These are phyloP conservation scores for Siniperca knerii DNA, from an alignment of 2,113 vertebrate species.

Conservation along the genomic window DNA sequence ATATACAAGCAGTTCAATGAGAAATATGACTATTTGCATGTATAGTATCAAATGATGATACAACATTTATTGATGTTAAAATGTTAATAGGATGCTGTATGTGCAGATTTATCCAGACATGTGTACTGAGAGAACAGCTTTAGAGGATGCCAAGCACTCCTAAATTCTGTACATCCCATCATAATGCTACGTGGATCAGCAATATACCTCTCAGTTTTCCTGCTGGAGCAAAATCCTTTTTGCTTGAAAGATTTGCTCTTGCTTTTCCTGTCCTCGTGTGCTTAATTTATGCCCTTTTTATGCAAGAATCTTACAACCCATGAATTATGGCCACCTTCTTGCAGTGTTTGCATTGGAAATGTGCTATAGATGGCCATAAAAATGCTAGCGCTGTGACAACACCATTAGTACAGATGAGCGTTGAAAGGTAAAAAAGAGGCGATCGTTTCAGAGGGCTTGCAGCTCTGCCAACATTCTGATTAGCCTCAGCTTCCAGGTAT, in stretches of 20 bases:
- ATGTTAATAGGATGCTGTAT: background rate
- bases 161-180: background rate
- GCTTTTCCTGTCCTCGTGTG: conserved; percentile 9
- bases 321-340: conserved; percentile 58
- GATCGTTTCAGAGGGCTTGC: conserved; percentile 53
- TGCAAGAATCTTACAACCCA: conserved; percentile 27
- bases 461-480: conserved; percentile 44
- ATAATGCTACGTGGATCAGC: conserved; percentile 40
- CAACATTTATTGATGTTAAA: background rate
- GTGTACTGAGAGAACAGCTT: background rate
- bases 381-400: conserved; percentile 64
- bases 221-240: conserved; percentile 30
- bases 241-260: conserved; percentile 34
- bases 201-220: conserved; percentile 32
- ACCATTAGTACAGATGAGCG: conserved; percentile 70
- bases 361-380: conserved; percentile 58
- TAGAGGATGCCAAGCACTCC: background rate
- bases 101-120: background rate
- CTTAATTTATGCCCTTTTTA: conserved; percentile 50
- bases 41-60: background rate
- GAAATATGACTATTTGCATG: background rate
- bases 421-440: conserved; percentile 75
- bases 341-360: conserved; percentile 64
- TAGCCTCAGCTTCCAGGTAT: conserved; percentile 55
- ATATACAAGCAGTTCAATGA: background rate